Percentiles rank a stretch among this genome's conserved stretches.
phyloP scores from a whole-genome alignment of 2,888 invertebrate species.

The Drosophila colorata region DNA sequence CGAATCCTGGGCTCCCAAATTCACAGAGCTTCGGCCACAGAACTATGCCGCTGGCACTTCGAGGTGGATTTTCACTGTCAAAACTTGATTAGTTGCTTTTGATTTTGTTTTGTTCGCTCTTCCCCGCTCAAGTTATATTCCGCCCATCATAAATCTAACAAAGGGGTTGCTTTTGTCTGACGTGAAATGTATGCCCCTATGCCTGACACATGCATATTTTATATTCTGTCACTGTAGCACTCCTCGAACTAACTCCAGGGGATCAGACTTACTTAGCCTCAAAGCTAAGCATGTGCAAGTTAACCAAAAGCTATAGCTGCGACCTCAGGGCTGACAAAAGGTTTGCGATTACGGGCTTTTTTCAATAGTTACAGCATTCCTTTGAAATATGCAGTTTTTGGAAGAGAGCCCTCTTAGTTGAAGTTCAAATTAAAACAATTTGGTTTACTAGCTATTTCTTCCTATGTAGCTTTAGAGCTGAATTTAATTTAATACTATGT shows the following conservation, averaged over 20 bases:
- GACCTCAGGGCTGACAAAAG: not conserved
- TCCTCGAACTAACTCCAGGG: conserved; percentile 29
- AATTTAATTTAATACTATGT: no score
- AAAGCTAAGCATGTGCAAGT: conserved; percentile 12
- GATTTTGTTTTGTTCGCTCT: conserved; percentile 46
- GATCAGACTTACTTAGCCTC: conserved; percentile 31
- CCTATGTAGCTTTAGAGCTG: no score
- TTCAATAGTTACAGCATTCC: no score
- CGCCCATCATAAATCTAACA: conserved; percentile 76
- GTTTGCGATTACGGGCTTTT: not conserved
- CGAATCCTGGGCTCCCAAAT: conserved; percentile 22
- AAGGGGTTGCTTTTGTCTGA: conserved; percentile 68
- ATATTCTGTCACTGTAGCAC: conserved; percentile 60
- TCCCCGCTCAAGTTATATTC: conserved; percentile 16
- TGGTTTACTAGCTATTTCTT: no score
- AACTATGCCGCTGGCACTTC: conserved; percentile 46
- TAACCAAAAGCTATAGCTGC: conserved; percentile 11
- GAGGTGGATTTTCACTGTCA: conserved; percentile 83
- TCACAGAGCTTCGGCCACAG: conserved; percentile 26
- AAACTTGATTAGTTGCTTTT: conserved; percentile 82
- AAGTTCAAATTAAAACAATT: no score
- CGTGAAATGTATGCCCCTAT: conserved; percentile 46
- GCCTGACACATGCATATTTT: conserved; percentile 52
- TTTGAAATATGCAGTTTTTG: no score
- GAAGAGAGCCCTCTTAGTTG: no score